phyloP scores from a whole-genome alignment of 2,113 vertebrate genomes.

The Corynorhinus townsendii region DNA sequence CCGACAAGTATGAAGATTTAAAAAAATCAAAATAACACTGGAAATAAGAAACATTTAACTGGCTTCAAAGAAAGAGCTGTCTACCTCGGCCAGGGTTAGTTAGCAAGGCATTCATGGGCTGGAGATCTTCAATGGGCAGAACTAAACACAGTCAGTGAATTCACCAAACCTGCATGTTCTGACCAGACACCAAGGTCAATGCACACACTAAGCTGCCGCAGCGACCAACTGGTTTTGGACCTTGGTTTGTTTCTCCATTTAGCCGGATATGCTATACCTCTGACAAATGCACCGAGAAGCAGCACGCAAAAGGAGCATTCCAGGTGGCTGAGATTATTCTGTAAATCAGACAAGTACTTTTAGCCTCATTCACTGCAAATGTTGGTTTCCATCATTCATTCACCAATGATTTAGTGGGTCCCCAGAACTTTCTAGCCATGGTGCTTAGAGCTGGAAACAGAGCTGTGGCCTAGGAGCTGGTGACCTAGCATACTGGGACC shows the following conservation, averaged over 20 bases:
- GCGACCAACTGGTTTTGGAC: background rate
- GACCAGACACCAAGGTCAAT: background rate
- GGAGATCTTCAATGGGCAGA: background rate
- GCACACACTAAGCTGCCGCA: rapidly evolving
- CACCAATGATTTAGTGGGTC: background rate
- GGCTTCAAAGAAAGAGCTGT: background rate
- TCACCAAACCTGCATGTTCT: background rate
- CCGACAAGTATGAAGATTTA: background rate
- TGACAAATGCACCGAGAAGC: background rate
- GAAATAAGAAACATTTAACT: background rate
- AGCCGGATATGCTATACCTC: rapidly evolving
- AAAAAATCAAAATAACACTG: background rate
- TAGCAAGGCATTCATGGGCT: background rate
- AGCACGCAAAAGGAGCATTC: background rate
- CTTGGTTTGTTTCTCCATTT: background rate
- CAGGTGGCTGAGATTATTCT: background rate
- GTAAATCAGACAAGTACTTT: background rate
- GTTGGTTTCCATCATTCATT: background rate
- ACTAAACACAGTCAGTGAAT: background rate
- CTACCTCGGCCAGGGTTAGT: background rate
- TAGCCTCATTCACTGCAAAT: background rate
- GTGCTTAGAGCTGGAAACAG: rapidly evolving
- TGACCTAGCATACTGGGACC: background rate
- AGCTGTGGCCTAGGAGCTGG: background rate
- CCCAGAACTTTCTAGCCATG: rapidly evolving